phyloP scores from a whole-genome alignment of 1,140 invertebrate genomes.

The Panagrolaimus sp. region DNA sequence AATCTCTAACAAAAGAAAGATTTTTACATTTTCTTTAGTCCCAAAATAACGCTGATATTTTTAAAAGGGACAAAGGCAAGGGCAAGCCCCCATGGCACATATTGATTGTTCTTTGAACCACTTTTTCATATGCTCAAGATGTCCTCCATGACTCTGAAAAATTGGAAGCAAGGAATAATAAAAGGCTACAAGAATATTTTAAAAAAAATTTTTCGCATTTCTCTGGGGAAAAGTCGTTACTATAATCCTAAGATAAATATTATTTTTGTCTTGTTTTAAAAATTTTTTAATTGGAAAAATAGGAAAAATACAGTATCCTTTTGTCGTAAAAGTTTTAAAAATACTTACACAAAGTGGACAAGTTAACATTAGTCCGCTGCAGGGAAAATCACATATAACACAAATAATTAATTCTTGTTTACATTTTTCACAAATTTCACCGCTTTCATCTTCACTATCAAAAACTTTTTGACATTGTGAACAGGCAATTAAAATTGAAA shows the following conservation, averaged over 20 bases:
- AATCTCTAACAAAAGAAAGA: too few relatives aligned
- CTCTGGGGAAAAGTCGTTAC: too few relatives aligned
- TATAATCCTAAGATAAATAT: too few relatives aligned
- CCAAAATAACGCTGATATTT: not conserved
- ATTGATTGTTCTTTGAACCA: slow-evolving; percentile 71
- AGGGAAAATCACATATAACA: not conserved
- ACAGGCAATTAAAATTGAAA: not conserved
- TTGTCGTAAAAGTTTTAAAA: slow-evolving; percentile 16
- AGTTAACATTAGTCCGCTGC: not conserved
- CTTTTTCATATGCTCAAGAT: slow-evolving; percentile 71
- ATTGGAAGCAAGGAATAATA: not conserved
- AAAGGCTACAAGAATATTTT: not conserved
- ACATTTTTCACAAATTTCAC: not conserved
- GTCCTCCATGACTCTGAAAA: slow-evolving; percentile 84
- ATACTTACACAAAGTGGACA: slow-evolving; percentile 9
- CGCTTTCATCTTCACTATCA: not conserved
- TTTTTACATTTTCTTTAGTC: too few relatives aligned
- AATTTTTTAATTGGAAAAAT: too few relatives aligned
- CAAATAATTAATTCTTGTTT: not conserved
- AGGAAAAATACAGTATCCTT: too few relatives aligned
- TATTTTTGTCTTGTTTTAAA: too few relatives aligned
- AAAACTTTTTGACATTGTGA: not conserved
- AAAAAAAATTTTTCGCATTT: too few relatives aligned
- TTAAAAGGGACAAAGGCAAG: slow-evolving; percentile 69
- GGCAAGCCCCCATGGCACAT: slow-evolving; percentile 73